Percentiles rank a stretch among this genome's conserved stretches.
Evolutionary conservation across 1,140 invertebrate species (phyloP).

Genomic region (Trachymyrmex septentrionalis): DNA sequence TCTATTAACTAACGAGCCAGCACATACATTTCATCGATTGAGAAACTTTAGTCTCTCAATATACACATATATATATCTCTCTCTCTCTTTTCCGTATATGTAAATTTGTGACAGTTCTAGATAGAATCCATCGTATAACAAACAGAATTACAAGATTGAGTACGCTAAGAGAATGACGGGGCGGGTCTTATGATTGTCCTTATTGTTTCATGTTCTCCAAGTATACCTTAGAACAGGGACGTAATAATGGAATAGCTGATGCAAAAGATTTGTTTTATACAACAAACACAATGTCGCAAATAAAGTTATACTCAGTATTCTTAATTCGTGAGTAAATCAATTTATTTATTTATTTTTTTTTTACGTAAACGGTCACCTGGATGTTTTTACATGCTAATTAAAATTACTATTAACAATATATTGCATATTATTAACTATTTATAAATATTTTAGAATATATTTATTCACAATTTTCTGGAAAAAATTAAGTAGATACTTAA

Average conservation of each 20-base stretch:
- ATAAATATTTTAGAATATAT: too few relatives aligned
- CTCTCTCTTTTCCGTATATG: conserved; percentile 2
- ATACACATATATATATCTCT: conserved; percentile 1
- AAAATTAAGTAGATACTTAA: too few relatives aligned
- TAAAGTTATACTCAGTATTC: background rate
- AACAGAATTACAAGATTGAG: conserved; percentile 17
- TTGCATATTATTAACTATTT: too few relatives aligned
- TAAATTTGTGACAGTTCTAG: background rate
- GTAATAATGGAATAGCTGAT: background rate
- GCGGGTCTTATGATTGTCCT: conserved; percentile 58
- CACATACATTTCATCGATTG: background rate
- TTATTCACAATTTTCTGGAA: too few relatives aligned
- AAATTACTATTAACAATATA: too few relatives aligned
- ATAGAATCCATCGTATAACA: background rate
- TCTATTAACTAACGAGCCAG: background rate
- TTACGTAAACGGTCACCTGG: too few relatives aligned
- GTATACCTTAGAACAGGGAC: background rate
- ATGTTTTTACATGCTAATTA: too few relatives aligned
- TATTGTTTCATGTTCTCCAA: conserved; percentile 26
- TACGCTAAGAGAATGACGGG: background rate
- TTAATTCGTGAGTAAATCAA: background rate
- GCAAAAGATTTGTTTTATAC: background rate
- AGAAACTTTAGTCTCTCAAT: conserved; percentile 14
- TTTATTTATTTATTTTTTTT: too few relatives aligned
- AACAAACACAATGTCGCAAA: background rate